A percentile compares a stretch with the other conserved stretches of the same genome.
phyloP scores from a whole-genome alignment of 2,113 vertebrate genomes.

The Callipepla squamata region DNA sequence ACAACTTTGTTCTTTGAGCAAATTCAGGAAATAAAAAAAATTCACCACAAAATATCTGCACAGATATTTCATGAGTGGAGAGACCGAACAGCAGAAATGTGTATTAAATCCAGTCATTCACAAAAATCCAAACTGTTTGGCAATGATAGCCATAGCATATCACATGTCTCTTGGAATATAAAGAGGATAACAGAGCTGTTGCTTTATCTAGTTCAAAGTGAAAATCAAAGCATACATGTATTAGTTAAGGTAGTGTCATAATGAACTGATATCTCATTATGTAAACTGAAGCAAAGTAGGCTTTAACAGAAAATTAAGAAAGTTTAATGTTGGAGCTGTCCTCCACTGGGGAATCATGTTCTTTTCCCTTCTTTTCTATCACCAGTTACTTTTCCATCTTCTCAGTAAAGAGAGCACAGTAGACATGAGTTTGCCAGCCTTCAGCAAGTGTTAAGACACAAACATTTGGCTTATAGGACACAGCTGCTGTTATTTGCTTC shows the following conservation, averaged over 20 bases:
- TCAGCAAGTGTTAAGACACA: not conserved
- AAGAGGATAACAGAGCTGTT: not conserved
- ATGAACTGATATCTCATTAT: not conserved
- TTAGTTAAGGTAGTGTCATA: not conserved
- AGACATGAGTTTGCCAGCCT: not conserved
- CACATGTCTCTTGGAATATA: not conserved
- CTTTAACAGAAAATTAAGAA: not conserved
- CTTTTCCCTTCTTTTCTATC: not conserved
- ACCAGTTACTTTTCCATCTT: not conserved
- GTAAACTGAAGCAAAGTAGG: not conserved
- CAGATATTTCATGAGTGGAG: not conserved
- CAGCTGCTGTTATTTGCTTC: constrained; percentile 2
- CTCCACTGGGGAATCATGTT: not conserved
- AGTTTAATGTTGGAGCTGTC: not conserved
- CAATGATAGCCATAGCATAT: not conserved
- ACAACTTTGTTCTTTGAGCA: not conserved
- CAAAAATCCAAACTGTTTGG: not conserved
- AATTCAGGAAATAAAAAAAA: not conserved
- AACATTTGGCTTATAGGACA: not conserved
- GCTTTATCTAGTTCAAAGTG: not conserved
- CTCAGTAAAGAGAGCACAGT: not conserved
- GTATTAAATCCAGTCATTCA: not conserved
- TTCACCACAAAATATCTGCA: not conserved
- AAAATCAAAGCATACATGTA: not conserved
- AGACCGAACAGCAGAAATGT: not conserved